Percentiles rank a stretch among this genome's conserved stretches.
Evolutionary conservation across 2,797 vertebrate species (phyloP).

Genomic region (Acestrorhynchus altus): DNA sequence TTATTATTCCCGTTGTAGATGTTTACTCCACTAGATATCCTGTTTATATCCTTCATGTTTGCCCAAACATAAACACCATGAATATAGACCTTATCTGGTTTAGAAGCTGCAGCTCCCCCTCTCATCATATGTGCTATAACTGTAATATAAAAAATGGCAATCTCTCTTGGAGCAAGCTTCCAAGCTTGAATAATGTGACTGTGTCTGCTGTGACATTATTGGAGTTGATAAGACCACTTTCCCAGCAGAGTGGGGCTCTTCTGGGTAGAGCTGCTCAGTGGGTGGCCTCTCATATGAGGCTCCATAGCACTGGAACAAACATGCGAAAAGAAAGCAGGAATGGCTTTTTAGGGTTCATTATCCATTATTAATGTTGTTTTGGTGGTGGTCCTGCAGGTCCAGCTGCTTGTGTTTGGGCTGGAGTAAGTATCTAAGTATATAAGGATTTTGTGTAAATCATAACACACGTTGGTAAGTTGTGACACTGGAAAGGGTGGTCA

Average conservation of each 20-base stretch:
- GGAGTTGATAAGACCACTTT: neutral
- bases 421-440: neutral
- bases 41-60: too few relatives aligned
- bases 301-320: conserved; percentile 19
- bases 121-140: neutral
- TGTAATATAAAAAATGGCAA: neutral
- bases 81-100: conserved; percentile 1
- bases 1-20: too few relatives aligned
- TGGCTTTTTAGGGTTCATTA: conserved; percentile 6
- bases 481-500: neutral
- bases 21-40: too few relatives aligned
- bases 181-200: neutral
- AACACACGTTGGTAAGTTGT: neutral
- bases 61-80: too few relatives aligned
- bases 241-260: conserved; percentile 4
- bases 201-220: neutral
- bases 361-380: conserved; percentile 47
- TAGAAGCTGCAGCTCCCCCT: neutral
- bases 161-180: neutral
- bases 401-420: neutral
- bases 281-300: conserved; percentile 31
- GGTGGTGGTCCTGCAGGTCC: conserved; percentile 1
- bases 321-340: neutral
- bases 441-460: neutral
- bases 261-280: neutral